Percentiles rank a stretch among this genome's conserved stretches.
Evolutionary conservation across 2,888 invertebrate species (phyloP).

Genomic region (Chaetogeoica ovagalla): DNA sequence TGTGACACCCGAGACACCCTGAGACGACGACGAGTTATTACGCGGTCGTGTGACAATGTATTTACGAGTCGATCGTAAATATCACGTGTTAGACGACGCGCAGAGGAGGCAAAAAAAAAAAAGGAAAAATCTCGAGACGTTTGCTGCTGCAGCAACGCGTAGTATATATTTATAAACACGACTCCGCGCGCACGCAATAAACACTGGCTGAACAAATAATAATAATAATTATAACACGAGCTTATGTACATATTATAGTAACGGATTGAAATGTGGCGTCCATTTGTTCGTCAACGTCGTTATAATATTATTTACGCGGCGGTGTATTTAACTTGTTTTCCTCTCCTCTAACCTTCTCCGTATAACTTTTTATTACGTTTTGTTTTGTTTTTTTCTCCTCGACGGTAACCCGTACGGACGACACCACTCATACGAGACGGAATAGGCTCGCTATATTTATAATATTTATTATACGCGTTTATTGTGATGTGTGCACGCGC

Average conservation of each 20-base stretch:
- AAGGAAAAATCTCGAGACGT: slow-evolving; percentile 10
- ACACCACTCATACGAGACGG: background rate
- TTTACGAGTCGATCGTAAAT: slow-evolving; percentile 45
- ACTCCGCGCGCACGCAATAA: too few species aligned
- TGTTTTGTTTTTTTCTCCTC: background rate
- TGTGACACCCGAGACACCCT: background rate
- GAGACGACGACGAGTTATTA: slow-evolving; percentile 23
- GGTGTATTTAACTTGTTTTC: slow-evolving; percentile 24
- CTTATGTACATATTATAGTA: background rate
- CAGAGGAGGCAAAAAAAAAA: too few species aligned
- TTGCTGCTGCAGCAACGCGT: background rate
- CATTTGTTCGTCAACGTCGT: slow-evolving; percentile 49
- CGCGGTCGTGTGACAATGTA: background rate
- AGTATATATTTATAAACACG: too few species aligned
- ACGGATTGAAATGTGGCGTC: slow-evolving; percentile 47
- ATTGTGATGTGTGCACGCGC: background rate
- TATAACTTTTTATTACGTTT: background rate
- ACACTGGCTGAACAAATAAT: slow-evolving; percentile 39
- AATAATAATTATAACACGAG: too few species aligned
- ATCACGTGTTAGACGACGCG: background rate
- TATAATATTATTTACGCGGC: slow-evolving; percentile 2
- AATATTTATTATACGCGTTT: background rate
- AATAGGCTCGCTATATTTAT: background rate
- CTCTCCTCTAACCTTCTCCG: too few species aligned
- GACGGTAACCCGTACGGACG: background rate